Evolutionary conservation across 2,888 invertebrate genomes (phyloP), one percentile per base, ranked within the genome.

Genomic region (Thyatira batis): DNA sequence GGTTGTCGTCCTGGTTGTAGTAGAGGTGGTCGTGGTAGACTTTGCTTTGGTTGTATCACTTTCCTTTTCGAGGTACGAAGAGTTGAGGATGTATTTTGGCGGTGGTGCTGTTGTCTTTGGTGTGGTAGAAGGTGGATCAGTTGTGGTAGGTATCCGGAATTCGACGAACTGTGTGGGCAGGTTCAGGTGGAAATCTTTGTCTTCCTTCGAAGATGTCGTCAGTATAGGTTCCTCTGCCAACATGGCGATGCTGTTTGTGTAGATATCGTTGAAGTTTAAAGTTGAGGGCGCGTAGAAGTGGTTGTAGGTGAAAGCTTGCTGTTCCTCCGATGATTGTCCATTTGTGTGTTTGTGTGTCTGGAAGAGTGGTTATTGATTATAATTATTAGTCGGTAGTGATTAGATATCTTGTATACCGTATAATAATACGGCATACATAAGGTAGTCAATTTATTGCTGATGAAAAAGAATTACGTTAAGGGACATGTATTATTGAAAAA

Each of bases 181-280:
- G 8, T 60, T 67, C 0, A 78, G 30, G 17, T 65, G 71, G 33
- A 65, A 60, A 1, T 77, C 74, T 2, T 79, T 78, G 0, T 74
- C 69, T 46, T 61, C 73, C 20, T 27, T 48, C 3, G 48, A 48
- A 0, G 49, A 45, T 2, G 57, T 45, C 0, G 55, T 23, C 1
- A 56, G 49, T 0, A n/a, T 1, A 3, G 69, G 53, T 0, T 80
- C 78, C 0, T 76, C 76, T 0, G 69, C 43, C 2, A 69, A 52
- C 25, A 68, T 56, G 0, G 64, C 61, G 2, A 75, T 49, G 17
- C 54, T 71, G 63, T 72, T 81, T 0, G 73, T 71, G 65, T 78
- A 84, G 13, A 85, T 78, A 10, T 87, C 86, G 33, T 81, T 69
- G 55, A 85, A 82, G 59, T 80, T 74, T 0, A 81, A 63, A 0